phyloP scores from a whole-genome alignment of 2,797 vertebrate genomes.

The Lepilemur septentrionalis region DNA sequence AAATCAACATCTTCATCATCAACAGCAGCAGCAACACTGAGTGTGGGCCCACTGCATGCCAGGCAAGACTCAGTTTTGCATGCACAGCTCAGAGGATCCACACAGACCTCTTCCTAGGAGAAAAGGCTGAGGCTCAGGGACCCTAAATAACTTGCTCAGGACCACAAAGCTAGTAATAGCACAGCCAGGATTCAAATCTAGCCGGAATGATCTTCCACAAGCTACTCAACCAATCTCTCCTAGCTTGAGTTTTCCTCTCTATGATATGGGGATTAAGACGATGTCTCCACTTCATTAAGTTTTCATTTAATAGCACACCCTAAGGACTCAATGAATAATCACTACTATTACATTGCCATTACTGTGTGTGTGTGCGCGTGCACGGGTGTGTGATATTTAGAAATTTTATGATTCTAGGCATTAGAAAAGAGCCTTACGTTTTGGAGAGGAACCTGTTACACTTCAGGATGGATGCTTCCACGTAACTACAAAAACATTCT shows the following conservation, averaged over 20 bases:
- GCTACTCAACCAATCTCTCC: not conserved
- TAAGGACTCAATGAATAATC: not conserved
- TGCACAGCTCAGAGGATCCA: fast-evolving
- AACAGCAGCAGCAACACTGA: not conserved
- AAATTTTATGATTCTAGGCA: not conserved
- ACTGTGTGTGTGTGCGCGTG: fast-evolving
- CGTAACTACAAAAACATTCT: conserved; percentile 87
- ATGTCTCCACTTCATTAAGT: not conserved
- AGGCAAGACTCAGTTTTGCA: fast-evolving
- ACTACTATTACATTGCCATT: fast-evolving
- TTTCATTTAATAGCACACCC: not conserved
- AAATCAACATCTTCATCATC: not conserved
- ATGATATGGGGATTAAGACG: not conserved
- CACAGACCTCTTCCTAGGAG: not conserved
- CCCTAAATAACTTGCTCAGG: not conserved
- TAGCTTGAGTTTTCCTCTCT: not conserved
- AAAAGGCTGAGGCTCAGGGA: not conserved
- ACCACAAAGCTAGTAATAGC: not conserved
- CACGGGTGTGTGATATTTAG: not conserved
- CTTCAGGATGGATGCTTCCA: conserved; percentile 97
- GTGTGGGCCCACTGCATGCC: fast-evolving
- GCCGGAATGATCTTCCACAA: fast-evolving
- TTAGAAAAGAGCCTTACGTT: conserved; percentile 85
- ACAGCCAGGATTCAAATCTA: not conserved
- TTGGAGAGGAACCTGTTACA: conserved; percentile 96